Conservation (phyloP, 2,113 vertebrate genomes). For the Phrynosoma blainvillii region DNA sequence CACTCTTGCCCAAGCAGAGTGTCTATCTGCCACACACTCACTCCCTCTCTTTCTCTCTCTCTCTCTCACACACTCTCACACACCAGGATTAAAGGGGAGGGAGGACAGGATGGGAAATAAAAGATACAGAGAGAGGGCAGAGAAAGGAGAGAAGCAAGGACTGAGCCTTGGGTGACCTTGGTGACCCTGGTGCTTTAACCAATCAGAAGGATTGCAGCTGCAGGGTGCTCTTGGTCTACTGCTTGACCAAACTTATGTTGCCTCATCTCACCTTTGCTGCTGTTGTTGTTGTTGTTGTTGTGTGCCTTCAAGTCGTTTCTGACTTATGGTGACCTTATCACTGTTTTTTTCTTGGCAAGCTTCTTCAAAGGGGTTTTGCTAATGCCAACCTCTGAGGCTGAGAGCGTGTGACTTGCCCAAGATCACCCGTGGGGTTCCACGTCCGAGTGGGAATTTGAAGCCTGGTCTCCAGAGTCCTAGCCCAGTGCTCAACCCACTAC, state of each 20-base stretch:
- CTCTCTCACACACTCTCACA: neutral
- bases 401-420: too few species aligned
- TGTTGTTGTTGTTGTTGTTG: too few species aligned
- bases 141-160: constrained; percentile 61
- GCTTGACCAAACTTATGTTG: neutral
- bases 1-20: constrained; percentile 50
- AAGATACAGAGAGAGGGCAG: constrained; percentile 26
- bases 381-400: too few species aligned
- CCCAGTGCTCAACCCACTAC: too few species aligned
- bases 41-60: neutral
- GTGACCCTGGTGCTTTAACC: constrained; percentile 65
- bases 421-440: too few species aligned
- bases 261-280: constrained; percentile 12
- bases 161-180: constrained; percentile 71
- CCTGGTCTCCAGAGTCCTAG: too few species aligned
- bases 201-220: constrained; percentile 28
- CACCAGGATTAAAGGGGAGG: constrained; percentile 48
- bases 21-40: constrained; percentile 62
- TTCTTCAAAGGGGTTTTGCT: too few species aligned
- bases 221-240: constrained; percentile 25
- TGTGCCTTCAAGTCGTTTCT: too few species aligned
- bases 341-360: too few species aligned
- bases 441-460: too few species aligned
- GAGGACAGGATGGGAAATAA: constrained; percentile 48
- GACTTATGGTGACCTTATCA: too few species aligned